Evolutionary conservation across 2,888 invertebrate species (phyloP).

Genomic region (Latrodectus hesperus): DNA sequence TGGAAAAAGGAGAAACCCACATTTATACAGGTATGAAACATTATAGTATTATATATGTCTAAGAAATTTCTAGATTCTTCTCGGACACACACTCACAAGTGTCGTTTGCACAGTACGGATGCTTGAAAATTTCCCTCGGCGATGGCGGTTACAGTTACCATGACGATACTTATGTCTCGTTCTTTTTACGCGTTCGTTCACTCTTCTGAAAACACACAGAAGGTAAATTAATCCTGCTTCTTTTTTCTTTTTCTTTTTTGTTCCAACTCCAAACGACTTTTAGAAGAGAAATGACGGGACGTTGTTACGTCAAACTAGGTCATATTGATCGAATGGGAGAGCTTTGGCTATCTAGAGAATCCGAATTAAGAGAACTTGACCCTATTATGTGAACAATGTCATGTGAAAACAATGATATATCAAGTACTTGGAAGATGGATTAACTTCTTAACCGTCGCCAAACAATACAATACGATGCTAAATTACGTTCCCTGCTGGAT

Average conservation of each 20-base stretch:
- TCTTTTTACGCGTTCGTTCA: conserved; percentile 44
- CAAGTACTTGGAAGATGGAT: neutral
- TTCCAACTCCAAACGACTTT: conserved; percentile 34
- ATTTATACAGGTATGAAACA: no score
- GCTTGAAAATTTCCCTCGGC: neutral
- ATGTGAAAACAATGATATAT: conserved; percentile 1
- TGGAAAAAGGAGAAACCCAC: no score
- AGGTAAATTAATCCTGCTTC: neutral
- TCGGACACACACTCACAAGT: no score
- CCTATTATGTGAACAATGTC: conserved; percentile 35
- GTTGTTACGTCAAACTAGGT: conserved; percentile 45
- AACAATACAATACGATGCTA: neutral
- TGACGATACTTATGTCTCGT: conserved; percentile 30
- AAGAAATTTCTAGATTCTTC: no score
- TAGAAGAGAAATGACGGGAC: conserved; percentile 22
- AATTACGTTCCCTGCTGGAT: no score
- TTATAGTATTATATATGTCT: no score
- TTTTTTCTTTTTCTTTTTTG: neutral
- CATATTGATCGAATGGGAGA: conserved; percentile 43
- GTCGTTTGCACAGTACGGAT: neutral
- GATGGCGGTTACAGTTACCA: conserved; percentile 24
- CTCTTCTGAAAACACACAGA: conserved; percentile 41
- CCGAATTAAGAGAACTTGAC: conserved; percentile 41
- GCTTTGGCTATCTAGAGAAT: conserved; percentile 30
- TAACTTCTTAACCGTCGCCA: neutral